These are phyloP conservation scores for Grantiella picta DNA, from an alignment of 2,113 vertebrate genomes.

Conservation along the genomic window DNA sequence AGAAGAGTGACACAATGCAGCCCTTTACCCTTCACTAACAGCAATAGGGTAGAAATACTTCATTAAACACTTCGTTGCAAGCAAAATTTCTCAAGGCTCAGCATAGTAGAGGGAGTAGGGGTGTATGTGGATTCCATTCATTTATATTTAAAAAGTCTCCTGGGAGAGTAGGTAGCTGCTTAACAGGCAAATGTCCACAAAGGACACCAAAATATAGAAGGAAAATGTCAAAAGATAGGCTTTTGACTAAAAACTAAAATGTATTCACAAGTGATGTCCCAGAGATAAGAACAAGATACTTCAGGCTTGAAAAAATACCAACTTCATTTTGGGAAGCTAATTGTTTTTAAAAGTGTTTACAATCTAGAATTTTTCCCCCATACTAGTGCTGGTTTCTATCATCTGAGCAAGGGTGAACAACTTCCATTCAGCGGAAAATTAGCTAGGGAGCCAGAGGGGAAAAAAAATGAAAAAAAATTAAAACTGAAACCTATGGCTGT, in stretches of 20 bases:
- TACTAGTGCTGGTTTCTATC: background rate
- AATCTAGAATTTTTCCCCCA: background rate
- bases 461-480: background rate
- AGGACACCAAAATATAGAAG: background rate
- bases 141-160: background rate
- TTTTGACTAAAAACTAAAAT: background rate
- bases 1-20: background rate
- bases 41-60: background rate
- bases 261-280: background rate
- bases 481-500: background rate
- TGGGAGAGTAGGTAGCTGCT: background rate
- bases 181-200: background rate
- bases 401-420: background rate
- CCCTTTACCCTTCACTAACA: background rate
- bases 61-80: background rate
- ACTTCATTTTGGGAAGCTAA: background rate
- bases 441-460: background rate
- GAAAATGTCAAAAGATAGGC: background rate
- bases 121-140: background rate
- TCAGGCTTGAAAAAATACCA: background rate
- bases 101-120: fast-evolving
- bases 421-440: slow-evolving; percentile 14
- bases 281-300: background rate
- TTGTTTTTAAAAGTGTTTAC: background rate
- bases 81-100: background rate